These are phyloP conservation scores for Tadarida brasiliensis DNA, from an alignment of 2,797 vertebrate genomes.

Conservation along the genomic window DNA sequence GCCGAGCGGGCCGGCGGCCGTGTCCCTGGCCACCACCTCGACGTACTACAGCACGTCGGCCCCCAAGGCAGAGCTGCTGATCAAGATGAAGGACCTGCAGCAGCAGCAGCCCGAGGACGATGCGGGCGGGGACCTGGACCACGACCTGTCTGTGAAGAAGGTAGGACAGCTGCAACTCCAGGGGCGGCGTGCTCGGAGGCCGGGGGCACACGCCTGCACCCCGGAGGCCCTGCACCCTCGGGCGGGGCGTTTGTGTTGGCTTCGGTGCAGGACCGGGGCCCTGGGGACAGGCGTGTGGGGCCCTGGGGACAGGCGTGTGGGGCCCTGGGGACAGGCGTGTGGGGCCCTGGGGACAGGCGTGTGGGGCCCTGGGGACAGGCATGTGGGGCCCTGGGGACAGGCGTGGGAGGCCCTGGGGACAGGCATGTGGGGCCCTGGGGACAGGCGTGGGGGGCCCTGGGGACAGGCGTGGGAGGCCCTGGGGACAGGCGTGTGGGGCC, in stretches of 20 bases:
- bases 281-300: neutral
- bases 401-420: too few relatives aligned
- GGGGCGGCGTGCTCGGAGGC: rapidly evolving
- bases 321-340: too few relatives aligned
- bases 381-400: too few relatives aligned
- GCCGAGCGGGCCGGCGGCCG: conserved; percentile 84
- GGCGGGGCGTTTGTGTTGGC: rapidly evolving
- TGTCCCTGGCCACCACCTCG: conserved; percentile 94
- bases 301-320: too few relatives aligned
- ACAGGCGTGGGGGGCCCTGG: rapidly evolving
- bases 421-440: too few relatives aligned
- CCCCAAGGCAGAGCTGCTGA: conserved; percentile 97
- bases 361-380: too few relatives aligned
- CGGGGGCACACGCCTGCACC: rapidly evolving
- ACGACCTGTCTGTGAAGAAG: conserved; percentile 97
- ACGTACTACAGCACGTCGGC: conserved; percentile 99
- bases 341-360: too few relatives aligned
- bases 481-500: too few relatives aligned
- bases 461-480: rapidly evolving
- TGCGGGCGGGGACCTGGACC: conserved; percentile 94
- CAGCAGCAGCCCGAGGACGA: conserved; percentile 91
- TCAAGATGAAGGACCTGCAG: conserved; percentile 99
- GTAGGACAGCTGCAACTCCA: conserved; percentile 83
- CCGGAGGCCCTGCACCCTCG: conserved; percentile 31
- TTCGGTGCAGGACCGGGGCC: neutral